phyloP scores from a whole-genome alignment of 1,140 invertebrate species.

The Cydia fagiglandana region DNA sequence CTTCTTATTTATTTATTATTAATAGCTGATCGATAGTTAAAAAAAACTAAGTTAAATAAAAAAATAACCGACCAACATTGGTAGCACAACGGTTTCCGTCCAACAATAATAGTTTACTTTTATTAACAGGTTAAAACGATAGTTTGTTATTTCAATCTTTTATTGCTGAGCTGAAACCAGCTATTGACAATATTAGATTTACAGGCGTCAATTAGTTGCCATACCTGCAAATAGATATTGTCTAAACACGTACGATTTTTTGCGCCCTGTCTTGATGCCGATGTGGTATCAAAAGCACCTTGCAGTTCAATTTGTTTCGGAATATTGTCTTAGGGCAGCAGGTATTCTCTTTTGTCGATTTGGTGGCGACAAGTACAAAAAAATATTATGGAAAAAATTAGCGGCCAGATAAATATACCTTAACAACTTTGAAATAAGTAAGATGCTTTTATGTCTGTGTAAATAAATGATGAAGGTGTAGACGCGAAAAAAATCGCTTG shows the following conservation, averaged over 20 bases:
- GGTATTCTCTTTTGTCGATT: slow-evolving; percentile 61
- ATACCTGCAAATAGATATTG: slow-evolving; percentile 49
- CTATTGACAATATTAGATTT: slow-evolving; percentile 62
- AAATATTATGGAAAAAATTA: slow-evolving; percentile 44
- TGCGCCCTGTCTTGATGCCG: slow-evolving; percentile 45
- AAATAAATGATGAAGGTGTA: slow-evolving; percentile 43
- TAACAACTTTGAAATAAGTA: slow-evolving; percentile 45
- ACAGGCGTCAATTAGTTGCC: slow-evolving; percentile 44
- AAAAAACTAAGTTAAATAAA: no score
- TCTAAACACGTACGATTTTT: slow-evolving; percentile 60
- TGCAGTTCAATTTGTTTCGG: slow-evolving; percentile 60
- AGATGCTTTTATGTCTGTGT: slow-evolving; percentile 61
- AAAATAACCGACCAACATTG: background rate
- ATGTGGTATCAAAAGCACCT: slow-evolving; percentile 55
- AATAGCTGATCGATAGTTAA: no score
- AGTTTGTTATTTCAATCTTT: background rate
- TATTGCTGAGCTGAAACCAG: slow-evolving; percentile 25
- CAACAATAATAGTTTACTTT: background rate
- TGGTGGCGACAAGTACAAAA: slow-evolving; percentile 46
- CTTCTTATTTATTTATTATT: no score
- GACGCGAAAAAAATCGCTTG: slow-evolving; percentile 50
- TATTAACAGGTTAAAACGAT: background rate
- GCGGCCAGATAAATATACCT: slow-evolving; percentile 49
- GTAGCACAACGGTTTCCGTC: background rate
- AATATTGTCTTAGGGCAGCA: slow-evolving; percentile 68